Evolutionary conservation across 2,888 invertebrate genomes (phyloP), one percentile per base, ranked within the genome.

Genomic region (Troides aeacus): DNA sequence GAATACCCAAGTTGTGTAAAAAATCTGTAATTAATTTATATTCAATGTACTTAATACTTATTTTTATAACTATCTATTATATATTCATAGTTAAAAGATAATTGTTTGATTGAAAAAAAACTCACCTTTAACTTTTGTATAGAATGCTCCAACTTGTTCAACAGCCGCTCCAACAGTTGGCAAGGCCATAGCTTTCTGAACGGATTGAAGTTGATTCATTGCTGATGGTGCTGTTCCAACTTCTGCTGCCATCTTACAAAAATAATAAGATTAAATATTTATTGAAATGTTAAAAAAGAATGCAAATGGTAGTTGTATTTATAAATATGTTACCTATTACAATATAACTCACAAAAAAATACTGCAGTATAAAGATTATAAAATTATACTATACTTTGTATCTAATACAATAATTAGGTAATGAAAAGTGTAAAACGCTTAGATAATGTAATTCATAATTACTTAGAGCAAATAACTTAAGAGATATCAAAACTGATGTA

Each of bases 141-240:
- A 94, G 66, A 94, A 86, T 58, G 92, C 92, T 17, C 93, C 92
- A 8, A 94, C 93, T 79, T 94, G 94, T 36, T 91, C 93, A 71
- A 93, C 93, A 0, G 94, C 92, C 56, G 93, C 93, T 30, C 89
- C 93, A 3, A 94, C 93, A 24, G 93, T 87, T 23, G 94, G 94
- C 73, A 94, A 81, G 61, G 93, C 87, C 86, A 93, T 88, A 24
- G 90, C 93, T 77, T 93, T 93, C 80, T 93, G 91, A 3, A 94
- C 88, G 0, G 93, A 90, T 81, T 92, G 93, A 73, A 93, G 75
- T 75, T 88, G 89, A 0, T 85, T 81, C 80, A 90, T 82, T 2
- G 76, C 72, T 21, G 81, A 66, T 0, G 86, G 85, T 36, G 86
- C 79, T 73, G 83, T 72, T 74, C 86, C 84, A 23, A 91, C 84